A percentile compares a stretch with the other conserved stretches of the same genome.
Conservation (phyloP, 2,888 invertebrate genomes). For the Stenurella melanura region DNA sequence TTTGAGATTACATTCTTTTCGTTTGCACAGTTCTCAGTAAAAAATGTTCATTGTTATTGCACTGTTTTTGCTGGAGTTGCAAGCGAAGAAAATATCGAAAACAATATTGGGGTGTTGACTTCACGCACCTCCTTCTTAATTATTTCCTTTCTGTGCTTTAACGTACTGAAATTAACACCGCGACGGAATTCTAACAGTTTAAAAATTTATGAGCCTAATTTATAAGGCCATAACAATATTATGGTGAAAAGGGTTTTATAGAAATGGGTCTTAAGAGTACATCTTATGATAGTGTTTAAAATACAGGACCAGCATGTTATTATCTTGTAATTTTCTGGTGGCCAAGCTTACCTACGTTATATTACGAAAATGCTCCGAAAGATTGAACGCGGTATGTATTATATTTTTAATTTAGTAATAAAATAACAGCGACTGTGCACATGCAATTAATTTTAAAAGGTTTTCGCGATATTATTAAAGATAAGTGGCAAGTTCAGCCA, state of each 20-base stretch:
- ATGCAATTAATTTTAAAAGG: constrained; percentile 73
- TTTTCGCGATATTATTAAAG: constrained; percentile 73
- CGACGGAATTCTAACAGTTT: neutral
- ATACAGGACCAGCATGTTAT: constrained; percentile 67
- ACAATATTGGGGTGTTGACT: too few species aligned
- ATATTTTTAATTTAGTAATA: constrained; percentile 71
- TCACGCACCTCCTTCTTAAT: too few species aligned
- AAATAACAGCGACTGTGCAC: constrained; percentile 69
- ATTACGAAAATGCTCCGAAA: constrained; percentile 66
- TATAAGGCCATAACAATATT: constrained; percentile 48
- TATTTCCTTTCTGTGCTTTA: neutral
- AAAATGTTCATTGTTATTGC: too few species aligned
- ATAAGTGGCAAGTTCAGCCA: constrained; percentile 67
- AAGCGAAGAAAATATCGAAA: too few species aligned
- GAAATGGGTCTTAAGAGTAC: constrained; percentile 43
- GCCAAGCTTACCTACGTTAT: constrained; percentile 61
- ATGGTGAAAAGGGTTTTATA: constrained; percentile 49
- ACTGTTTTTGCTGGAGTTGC: too few species aligned
- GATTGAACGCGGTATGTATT: constrained; percentile 63
- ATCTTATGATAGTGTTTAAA: constrained; percentile 65
- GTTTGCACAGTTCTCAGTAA: too few species aligned
- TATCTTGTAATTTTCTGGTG: constrained; percentile 68
- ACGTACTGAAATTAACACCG: neutral
- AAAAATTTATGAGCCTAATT: constrained; percentile 33
- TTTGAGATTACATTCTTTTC: too few species aligned